Conservation (phyloP, 2,888 invertebrate genomes). For the Litoditis marina region DNA sequence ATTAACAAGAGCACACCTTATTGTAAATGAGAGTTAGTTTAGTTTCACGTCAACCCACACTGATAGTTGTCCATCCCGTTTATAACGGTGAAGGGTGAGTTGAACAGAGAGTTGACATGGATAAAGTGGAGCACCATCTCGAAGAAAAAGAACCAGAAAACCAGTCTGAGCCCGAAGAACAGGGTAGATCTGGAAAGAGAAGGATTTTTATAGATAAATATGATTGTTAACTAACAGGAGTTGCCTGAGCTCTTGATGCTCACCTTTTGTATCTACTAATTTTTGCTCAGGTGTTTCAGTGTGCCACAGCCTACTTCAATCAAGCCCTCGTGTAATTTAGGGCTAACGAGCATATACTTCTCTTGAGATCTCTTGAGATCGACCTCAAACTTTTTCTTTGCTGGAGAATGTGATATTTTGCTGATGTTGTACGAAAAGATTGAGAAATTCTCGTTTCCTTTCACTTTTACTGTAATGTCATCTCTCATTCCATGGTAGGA, state of each 20-base stretch:
- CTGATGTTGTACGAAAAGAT: no score
- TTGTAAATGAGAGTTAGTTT: neutral
- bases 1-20: no score
- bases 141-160: slow-evolving; percentile 48
- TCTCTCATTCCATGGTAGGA: no score
- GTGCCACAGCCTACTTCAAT: no score
- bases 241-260: no score
- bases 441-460: no score
- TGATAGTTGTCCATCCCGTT: slow-evolving; percentile 48
- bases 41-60: slow-evolving; percentile 23
- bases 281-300: no score
- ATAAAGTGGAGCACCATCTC: slow-evolving; percentile 51
- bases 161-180: slow-evolving; percentile 39
- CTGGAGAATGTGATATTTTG: neutral
- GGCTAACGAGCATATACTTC: no score
- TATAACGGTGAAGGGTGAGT: slow-evolving; percentile 50
- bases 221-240: neutral
- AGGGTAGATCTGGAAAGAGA: slow-evolving; percentile 7
- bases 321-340: no score
- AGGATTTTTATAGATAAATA: no score
- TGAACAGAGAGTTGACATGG: slow-evolving; percentile 54
- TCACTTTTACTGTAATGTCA: no score
- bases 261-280: no score
- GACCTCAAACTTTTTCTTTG: neutral
- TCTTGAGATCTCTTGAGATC: neutral